Base-by-base conservation (phyloP, 2,888 invertebrate species). In the Rhodophaea formosa region DNA sequence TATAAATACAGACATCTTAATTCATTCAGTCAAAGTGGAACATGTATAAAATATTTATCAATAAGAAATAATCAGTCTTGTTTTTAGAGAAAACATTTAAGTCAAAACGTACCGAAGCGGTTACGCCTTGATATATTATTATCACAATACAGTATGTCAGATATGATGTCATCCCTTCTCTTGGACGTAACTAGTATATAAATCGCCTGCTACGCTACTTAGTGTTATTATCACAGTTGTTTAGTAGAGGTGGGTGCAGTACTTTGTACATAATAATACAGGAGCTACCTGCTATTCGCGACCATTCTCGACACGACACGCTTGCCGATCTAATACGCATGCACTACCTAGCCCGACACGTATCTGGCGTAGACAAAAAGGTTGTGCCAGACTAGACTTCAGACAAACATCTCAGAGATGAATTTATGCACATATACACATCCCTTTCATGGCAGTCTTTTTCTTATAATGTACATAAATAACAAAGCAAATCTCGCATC, bases 31-130 rank as follows among this genome's bases (percentile, higher is more conserved):
- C 89, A 82, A 87, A 90, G 83, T 84, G 88, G 86, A 89, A 89
- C 82, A 82, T 84, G 88, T 91, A 89, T 86, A 90, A 90, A 90
- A 89, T 87, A 90, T 89, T 84, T 81, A 80, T 90, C 84, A 90
- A 89, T 87, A 91, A 91, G 90, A 92, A 92, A 92, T 92, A 92
- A 92, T 92, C 92, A 92, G 92, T 92, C 92, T 92, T 92, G 88
- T 88, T 91, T 89, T 91, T 89, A 88, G 88, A 91, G 89, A 91
- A 92, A 91, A 91, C 83, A 82, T 23, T 88, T 87, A 82, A 71
- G 83, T 79, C 85, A 82, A 85, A 84, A 79, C 85, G 84, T 74
- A 77, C 74, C 69, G 76, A 75, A 70, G 69, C 70, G 71, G 74
- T 72, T 81, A 84, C 86, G 86, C 69, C 72, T 83, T 74, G 85